phyloP scores from a whole-genome alignment of 1,140 invertebrate species.

The Neuroterus valhalla region DNA sequence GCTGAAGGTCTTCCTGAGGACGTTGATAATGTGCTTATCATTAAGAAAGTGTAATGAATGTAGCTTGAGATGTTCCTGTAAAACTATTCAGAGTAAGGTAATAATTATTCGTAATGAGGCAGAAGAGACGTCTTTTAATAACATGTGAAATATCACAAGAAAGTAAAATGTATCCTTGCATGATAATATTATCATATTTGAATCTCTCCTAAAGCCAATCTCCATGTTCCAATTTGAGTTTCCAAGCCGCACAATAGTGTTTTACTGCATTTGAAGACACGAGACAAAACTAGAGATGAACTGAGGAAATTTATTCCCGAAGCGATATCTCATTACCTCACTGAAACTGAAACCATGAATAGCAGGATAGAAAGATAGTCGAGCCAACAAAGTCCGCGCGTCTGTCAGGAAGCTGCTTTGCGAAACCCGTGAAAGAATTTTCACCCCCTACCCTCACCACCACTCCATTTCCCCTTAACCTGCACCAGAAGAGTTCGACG shows the following conservation, averaged over 20 bases:
- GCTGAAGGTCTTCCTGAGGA: no score
- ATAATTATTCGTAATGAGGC: no score
- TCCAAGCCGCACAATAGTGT: neutral
- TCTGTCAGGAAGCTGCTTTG: slow-evolving; percentile 39
- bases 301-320: slow-evolving; percentile 24
- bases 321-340: slow-evolving; percentile 28
- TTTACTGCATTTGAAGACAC: slow-evolving; percentile 15
- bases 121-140: no score
- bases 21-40: no score
- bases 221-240: slow-evolving; percentile 9
- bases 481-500: slow-evolving; percentile 45
- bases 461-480: slow-evolving; percentile 39
- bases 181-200: neutral
- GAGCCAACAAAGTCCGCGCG: slow-evolving; percentile 40
- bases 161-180: no score
- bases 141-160: no score
- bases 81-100: no score
- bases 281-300: slow-evolving; percentile 25
- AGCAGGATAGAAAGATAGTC: slow-evolving; percentile 17
- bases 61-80: no score
- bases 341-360: slow-evolving; percentile 28
- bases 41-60: no score
- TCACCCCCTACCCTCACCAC: slow-evolving; percentile 40
- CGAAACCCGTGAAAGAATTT: slow-evolving; percentile 47
- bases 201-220: neutral